Percentiles rank a stretch among this genome's conserved stretches.
phyloP scores from a whole-genome alignment of 1,140 invertebrate species.

The Zaprionus camerounensis region DNA sequence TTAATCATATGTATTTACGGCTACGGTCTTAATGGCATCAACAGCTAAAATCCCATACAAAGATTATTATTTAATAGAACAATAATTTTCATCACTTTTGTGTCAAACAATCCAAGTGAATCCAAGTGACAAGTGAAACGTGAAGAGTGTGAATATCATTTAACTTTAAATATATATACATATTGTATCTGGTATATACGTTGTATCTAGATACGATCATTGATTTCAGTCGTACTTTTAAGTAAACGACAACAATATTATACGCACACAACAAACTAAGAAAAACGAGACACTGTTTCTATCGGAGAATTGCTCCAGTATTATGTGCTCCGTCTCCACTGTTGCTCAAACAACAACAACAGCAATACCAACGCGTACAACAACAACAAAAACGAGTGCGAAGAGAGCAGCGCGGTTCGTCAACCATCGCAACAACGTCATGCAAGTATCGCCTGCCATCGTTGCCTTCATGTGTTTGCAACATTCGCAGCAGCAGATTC shows the following conservation, averaged over 20 bases:
- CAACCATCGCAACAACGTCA: constrained; percentile 57
- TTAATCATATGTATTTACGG: constrained; percentile 26
- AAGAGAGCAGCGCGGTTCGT: constrained; percentile 26
- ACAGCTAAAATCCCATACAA: constrained; percentile 67
- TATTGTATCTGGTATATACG: constrained; percentile 59
- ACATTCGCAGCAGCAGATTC: constrained; percentile 76
- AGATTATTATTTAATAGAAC: constrained; percentile 77
- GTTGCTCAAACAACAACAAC: constrained; percentile 39
- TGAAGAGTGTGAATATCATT: constrained; percentile 19
- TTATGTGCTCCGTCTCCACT: constrained; percentile 65
- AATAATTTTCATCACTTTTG: constrained; percentile 55
- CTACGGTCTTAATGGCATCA: constrained; percentile 76
- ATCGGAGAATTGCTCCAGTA: constrained; percentile 50
- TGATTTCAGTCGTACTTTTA: background rate
- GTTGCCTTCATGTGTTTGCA: constrained; percentile 73
- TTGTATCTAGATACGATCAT: constrained; percentile 59
- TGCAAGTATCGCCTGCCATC: constrained; percentile 72
- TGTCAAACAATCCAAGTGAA: constrained; percentile 30
- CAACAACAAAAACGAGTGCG: constrained; percentile 26
- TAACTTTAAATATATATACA: constrained; percentile 20
- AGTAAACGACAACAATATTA: background rate
- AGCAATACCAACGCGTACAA: constrained; percentile 23
- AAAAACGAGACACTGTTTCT: background rate
- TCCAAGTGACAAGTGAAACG: constrained; percentile 23
- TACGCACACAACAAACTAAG: background rate